These are phyloP conservation scores for Priocnemis perturbator DNA, from an alignment of 2,888 invertebrate genomes.

Conservation along the genomic window DNA sequence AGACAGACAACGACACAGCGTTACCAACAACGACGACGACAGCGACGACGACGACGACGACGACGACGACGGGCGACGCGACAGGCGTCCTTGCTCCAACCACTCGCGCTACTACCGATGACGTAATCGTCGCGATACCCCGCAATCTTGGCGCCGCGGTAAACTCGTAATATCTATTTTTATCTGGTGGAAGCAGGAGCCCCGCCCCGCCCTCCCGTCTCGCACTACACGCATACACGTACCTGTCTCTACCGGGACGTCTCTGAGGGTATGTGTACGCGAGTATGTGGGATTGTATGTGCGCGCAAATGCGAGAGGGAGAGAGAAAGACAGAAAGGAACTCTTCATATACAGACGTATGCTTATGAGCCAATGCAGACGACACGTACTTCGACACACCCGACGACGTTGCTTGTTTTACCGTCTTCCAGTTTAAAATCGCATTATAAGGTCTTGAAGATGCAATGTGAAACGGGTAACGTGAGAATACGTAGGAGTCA, in stretches of 20 bases:
- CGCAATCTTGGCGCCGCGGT: constrained; percentile 79
- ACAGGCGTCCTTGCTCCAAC: constrained; percentile 69
- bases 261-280: no score
- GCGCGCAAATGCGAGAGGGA: no score
- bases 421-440: no score
- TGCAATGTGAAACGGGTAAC: no score
- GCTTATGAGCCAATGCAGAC: no score
- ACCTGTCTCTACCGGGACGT: no score
- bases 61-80: constrained; percentile 66
- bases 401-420: neutral
- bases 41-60: constrained; percentile 53
- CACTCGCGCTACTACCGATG: constrained; percentile 74
- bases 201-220: constrained; percentile 45
- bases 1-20: constrained; percentile 12
- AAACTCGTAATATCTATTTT: constrained; percentile 79
- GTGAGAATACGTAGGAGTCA: no score
- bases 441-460: no score
- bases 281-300: no score
- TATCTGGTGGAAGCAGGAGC: constrained; percentile 72
- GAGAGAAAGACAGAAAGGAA: neutral
- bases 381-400: constrained; percentile 39
- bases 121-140: constrained; percentile 77
- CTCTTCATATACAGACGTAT: no score
- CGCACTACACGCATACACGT: constrained; percentile 21
- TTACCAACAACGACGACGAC: constrained; percentile 24